Evolutionary conservation across 2,113 vertebrate species (phyloP), one percentile per base, ranked within the genome.

Genomic region (Callithrix jacchus): DNA sequence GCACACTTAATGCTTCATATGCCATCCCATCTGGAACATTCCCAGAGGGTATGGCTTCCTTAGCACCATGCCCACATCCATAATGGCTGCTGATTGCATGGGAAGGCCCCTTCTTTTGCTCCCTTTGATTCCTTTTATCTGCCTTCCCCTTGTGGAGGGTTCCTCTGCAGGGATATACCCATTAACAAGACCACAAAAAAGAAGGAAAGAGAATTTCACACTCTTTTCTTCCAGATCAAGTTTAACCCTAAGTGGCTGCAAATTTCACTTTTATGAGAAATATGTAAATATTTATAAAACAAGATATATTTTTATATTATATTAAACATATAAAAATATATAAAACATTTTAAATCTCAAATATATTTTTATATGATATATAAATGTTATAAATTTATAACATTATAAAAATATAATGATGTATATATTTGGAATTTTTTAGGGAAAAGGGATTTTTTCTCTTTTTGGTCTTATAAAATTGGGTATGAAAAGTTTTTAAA

Each of bases 401-500:
- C 61, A 64, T 30, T 64, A 64, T 64, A 64, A 64, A 64, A 32
- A 64, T 32, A 32, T 64, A 64, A 64, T 64, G 61, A 64, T 64
- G 27, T 32, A 52, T 96, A 95, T 96, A 93, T 95, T 93, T 95
- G 82, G 91, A 87, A 71, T 8, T 35, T n/a, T 68, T 68, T 68
- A 16, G 32, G 68, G 84, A 45, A 61, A 71, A 49, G 90, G 87
- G 80, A 87, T 95, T 95, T 96, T 96, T 93, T 96, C 71, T 80
- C 92, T 73, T 94, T 96, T 92, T 81, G 49, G 95, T 97, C 94
- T 97, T 61, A 97, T 95, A 96, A 95, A 93, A 88, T 52, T 91
- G 91, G 86, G 30, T 87, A 32, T 87, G 37, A 95, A 35, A 83
- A 94, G 66, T 93, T 88, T 95, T 97, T 97, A 92, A 87, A 89